Evolutionary conservation across 2,888 invertebrate species (phyloP), one percentile per base, ranked within the genome.

Genomic region (Cantharis lateralis): DNA sequence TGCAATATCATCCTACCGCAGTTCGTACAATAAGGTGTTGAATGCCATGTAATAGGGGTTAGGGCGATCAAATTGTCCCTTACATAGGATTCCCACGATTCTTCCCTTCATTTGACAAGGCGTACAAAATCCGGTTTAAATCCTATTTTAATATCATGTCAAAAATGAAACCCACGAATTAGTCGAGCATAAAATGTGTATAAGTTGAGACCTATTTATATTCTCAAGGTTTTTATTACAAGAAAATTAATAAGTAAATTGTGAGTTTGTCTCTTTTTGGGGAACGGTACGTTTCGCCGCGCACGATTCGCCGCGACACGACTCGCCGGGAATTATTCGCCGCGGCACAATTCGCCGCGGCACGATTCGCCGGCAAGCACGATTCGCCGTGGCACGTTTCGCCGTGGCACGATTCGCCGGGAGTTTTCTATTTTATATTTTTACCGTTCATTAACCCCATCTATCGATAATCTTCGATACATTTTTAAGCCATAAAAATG

Each of bases 21-120:
- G 74, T 74, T 70, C 70, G 74, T 78, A 83, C 82, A 83, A 83
- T 83, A 81, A 83, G 81, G 82, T 83, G 83, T 80, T 81, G 83
- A 83, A 81, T 80, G 81, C 79, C 82, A 80, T 81, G 78, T 82
- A 81, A 81, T 81, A 79, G 78, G 75, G 81, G 81, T 76, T 81
- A 74, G 78, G 77, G 78, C 70, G 73, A 68, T 66, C 77, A 76
- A 78, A 68, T 75, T 72, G 71, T 78, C 79, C 74, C 79, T 76
- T 76, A 75, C 73, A 66, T 72, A 70, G 48, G 63, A 80, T 81
- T 81, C 81, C 81, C 81, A 81, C 81, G 81, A 81, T 81, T 76
- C 74, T 68, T 71, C 79, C 78, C 76, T 76, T 72, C 75, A 77
- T 80, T 72, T 76, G 26, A 72, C 70, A 64, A 66, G 20, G 69